These are phyloP conservation scores for Fratercula arctica DNA, from an alignment of 2,797 vertebrate species.

Conservation along the genomic window DNA sequence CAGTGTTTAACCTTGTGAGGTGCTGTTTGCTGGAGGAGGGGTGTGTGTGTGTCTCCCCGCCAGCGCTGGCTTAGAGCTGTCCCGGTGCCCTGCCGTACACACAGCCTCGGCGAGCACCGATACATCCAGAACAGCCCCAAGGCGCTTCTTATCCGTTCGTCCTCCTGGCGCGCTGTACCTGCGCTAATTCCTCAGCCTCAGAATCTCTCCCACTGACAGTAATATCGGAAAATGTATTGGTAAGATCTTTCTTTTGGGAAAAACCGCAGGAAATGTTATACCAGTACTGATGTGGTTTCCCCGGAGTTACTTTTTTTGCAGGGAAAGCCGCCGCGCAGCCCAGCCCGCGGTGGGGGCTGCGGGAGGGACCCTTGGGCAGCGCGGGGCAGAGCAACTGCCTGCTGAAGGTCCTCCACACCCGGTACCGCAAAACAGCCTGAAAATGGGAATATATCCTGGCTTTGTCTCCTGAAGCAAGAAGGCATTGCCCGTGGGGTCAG, in stretches of 20 bases:
- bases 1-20: not conserved
- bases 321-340: not conserved
- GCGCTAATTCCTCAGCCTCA: not conserved
- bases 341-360: not conserved
- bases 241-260: not conserved
- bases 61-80: not conserved
- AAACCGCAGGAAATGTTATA: not conserved
- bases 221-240: not conserved
- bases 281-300: not conserved
- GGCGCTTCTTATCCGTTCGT: not conserved
- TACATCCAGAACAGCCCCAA: not conserved
- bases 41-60: not conserved
- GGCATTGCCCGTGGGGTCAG: not conserved
- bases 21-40: not conserved
- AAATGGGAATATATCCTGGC: fast-evolving
- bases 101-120: not conserved
- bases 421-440: not conserved
- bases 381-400: fast-evolving
- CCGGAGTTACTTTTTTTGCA: no score
- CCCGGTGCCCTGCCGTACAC: not conserved
- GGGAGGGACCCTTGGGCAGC: not conserved
- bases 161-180: not conserved
- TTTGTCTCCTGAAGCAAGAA: not conserved
- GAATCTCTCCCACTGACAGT: not conserved
- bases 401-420: not conserved